Evolutionary conservation across 1,140 invertebrate species (phyloP), one percentile per base, ranked within the genome.

Genomic region (Lutraria rhynchaena): DNA sequence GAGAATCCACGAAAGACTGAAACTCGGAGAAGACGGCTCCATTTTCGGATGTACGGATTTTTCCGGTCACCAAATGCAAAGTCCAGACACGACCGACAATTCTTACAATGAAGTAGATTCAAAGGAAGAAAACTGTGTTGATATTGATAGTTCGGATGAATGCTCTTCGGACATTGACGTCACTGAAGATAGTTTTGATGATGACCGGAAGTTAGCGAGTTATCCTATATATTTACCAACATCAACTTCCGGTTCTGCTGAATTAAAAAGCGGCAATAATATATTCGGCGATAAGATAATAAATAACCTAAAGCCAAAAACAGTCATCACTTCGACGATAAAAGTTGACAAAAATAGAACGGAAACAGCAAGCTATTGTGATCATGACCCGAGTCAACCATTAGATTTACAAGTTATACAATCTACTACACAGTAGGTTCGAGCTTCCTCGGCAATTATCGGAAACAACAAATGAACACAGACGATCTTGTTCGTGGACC

Each of bases 1-100:
- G 78, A 86, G 89, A 57, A 90, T 92, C 22, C 90, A 91, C 63
- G 89, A 90, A 44, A 74, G 89, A 13, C 69, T 89, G 1, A 86
- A 86, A 51, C 63, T 84, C 35, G 83, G 84, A 0, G 86, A 86
- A 17, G 88, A 89, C 9, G 75, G 75, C 0, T 51, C 63, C 15
- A 33, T 61, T 35, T 67, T 78, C 31, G 71, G 53, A 9, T 76
- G 71, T 35, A 49, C 46, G 15, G 81, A 76, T 29, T 81, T 73
- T 60, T 61, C 69, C 5, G 63, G 58, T 55, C 65, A 61, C 67
- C 63, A 33, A 49, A 77, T 22, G 57, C 74, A 44, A 51, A 71
- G 35, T 27, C 58, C n/a, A 1, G 63, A 37, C 60, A 84, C 35
- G 77, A 74, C 41, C 67, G 78, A 77, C 44, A 57, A 74, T 13